Base-by-base conservation (phyloP, 1,140 invertebrate genomes). In the Diuraphis noxia region DNA sequence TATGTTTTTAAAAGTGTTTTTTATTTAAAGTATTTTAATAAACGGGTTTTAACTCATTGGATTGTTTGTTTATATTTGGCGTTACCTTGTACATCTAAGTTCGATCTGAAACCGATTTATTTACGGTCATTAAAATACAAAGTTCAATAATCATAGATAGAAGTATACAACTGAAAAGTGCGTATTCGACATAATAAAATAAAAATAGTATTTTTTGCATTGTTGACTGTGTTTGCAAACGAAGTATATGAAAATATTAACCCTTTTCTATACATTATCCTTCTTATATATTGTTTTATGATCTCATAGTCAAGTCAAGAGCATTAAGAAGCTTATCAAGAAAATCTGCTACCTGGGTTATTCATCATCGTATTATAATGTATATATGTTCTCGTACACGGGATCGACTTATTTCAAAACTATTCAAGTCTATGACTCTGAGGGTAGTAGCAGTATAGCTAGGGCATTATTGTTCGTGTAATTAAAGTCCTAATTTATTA, bases 401-500 rank as follows among this genome's bases (percentile, higher is more conserved):
- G 40, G 30, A 82, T 82, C 30, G 40, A 82, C 25, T 82, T 43
- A 82, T 82, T 82, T 82, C 40, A 82, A 82, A 82, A 43, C 81
- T 41, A 41, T 82, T 82, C 81, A 41, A 82, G 79, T 38, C 40
- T 41, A 10, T 1, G 10, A 82, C 10, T 21, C 36, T 13, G 40
- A 5, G 25, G 30, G 82, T 43, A 7, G 41, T 43, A 84, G 79
- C 36, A 38, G 23, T 81, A 23, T 38, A 23, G 30, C 5, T n/a
- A n/a, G 13, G 19, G 30, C 81, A 43, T 21, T 84, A 84, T n/a
- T 41, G 30, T 82, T n/a, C 7, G 41, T 43, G 41, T 43, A 84
- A 84, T 84, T 43, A 84, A 84, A 84, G 41, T 84, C 81, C 40
- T 84, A 84, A 84, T 84, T 84, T 30, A 84, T 43, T 84, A 84